phyloP scores from a whole-genome alignment of 2,888 invertebrate species.

The Macaria liturata region DNA sequence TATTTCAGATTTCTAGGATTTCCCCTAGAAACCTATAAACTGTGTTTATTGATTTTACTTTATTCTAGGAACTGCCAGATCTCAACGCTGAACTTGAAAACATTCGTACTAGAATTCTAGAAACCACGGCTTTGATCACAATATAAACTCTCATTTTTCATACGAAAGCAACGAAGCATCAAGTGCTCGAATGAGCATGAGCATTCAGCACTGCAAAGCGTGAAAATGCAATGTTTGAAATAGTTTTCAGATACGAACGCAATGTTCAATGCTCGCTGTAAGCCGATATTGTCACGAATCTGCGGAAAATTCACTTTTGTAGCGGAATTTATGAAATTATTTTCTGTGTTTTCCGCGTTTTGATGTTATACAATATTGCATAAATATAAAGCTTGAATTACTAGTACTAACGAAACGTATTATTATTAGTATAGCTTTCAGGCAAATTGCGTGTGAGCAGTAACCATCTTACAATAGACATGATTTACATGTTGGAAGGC shows the following conservation, averaged over 20 bases:
- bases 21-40: too few species aligned
- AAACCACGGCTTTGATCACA: not conserved
- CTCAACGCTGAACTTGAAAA: too few species aligned
- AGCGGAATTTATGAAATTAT: not conserved
- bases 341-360: not conserved
- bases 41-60: too few species aligned
- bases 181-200: not conserved
- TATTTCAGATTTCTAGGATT: too few species aligned
- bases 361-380: too few species aligned
- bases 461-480: too few species aligned
- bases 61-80: too few species aligned
- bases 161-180: conserved; percentile 2
- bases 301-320: conserved; percentile 8
- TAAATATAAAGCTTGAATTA: too few species aligned
- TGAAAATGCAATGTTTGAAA: conserved; percentile 44
- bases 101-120: not conserved
- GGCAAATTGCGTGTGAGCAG: too few species aligned
- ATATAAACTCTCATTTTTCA: not conserved
- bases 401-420: too few species aligned
- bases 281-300: conserved; percentile 9
- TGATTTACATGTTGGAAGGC: too few species aligned
- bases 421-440: too few species aligned
- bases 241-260: conserved; percentile 31
- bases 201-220: conserved; percentile 32
- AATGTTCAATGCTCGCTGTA: conserved; percentile 33